These are phyloP conservation scores for Phrynosoma platyrhinos DNA, from an alignment of 2,113 vertebrate genomes.

Conservation along the genomic window DNA sequence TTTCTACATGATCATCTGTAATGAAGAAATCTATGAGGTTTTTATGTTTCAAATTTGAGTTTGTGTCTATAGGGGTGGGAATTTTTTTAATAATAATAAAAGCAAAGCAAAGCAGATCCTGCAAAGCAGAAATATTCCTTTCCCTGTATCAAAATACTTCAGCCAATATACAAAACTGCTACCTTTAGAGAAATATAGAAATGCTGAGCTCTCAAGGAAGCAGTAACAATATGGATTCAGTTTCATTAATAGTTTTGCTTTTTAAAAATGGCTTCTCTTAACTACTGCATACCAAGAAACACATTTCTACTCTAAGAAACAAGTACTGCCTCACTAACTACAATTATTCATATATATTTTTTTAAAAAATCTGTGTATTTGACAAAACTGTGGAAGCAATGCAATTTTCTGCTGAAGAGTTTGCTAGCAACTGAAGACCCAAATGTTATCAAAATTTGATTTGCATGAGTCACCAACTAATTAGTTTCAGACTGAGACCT, in stretches of 20 bases:
- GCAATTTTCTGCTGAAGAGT: background rate
- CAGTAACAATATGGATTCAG: background rate
- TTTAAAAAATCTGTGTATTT: background rate
- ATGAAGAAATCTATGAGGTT: too few species aligned
- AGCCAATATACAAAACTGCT: background rate
- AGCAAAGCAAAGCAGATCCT: background rate
- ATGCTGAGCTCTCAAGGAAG: background rate
- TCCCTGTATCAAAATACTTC: background rate
- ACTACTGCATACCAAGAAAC: background rate
- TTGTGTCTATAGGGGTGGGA: background rate
- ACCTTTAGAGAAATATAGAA: background rate
- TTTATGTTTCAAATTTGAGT: too few species aligned
- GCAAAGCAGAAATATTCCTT: background rate
- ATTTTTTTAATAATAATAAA: too few species aligned
- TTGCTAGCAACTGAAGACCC: conserved; percentile 5
- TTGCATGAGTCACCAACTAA: conserved; percentile 9
- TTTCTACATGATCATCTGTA: too few species aligned
- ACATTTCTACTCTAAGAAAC: background rate
- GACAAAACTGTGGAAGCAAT: background rate
- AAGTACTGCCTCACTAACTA: background rate
- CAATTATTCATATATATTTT: background rate
- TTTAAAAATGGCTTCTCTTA: background rate
- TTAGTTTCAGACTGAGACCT: conserved; percentile 49
- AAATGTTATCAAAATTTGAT: background rate
- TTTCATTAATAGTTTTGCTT: background rate